A percentile compares a stretch with the other conserved stretches of the same genome.
These are phyloP conservation scores for Orthosia incerta DNA, from an alignment of 2,888 invertebrate species.

Conservation along the genomic window DNA sequence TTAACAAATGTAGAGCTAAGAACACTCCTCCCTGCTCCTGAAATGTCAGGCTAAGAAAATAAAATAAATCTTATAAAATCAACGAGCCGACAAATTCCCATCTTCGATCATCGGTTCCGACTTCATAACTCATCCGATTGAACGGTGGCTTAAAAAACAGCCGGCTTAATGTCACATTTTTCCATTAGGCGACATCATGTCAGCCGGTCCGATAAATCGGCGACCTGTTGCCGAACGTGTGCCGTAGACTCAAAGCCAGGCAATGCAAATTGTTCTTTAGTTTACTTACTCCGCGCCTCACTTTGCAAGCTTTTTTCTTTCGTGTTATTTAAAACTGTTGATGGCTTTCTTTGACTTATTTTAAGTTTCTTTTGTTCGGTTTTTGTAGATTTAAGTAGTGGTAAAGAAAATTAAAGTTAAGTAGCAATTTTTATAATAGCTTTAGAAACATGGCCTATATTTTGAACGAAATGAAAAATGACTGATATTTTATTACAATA, in stretches of 20 bases:
- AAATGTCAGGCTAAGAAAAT: constrained; percentile 41
- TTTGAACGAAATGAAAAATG: not conserved
- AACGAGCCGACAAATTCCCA: constrained; percentile 76
- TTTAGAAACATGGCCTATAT: not conserved
- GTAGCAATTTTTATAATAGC: not conserved
- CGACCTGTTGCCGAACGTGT: constrained; percentile 87
- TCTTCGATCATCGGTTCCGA: constrained; percentile 76
- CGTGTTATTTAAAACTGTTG: constrained; percentile 62
- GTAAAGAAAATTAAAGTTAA: constrained; percentile 8
- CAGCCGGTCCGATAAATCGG: constrained; percentile 81
- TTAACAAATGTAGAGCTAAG: not conserved
- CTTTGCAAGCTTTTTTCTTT: constrained; percentile 60
- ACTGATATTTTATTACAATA: constrained; percentile 16
- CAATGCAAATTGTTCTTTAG: constrained; percentile 85
- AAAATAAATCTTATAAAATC: constrained; percentile 68
- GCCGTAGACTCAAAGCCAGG: constrained; percentile 72
- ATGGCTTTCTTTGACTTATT: constrained; percentile 54
- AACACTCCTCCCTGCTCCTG: not conserved
- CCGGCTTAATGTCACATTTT: constrained; percentile 85
- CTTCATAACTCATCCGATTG: constrained; percentile 82
- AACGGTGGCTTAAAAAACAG: constrained; percentile 80
- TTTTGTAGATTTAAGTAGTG: constrained; percentile 28
- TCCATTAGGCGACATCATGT: constrained; percentile 83
- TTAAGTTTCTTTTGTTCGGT: constrained; percentile 46
- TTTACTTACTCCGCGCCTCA: constrained; percentile 70